phyloP scores from a whole-genome alignment of 2,113 vertebrate genomes.

The Microcebus griseorufus region DNA sequence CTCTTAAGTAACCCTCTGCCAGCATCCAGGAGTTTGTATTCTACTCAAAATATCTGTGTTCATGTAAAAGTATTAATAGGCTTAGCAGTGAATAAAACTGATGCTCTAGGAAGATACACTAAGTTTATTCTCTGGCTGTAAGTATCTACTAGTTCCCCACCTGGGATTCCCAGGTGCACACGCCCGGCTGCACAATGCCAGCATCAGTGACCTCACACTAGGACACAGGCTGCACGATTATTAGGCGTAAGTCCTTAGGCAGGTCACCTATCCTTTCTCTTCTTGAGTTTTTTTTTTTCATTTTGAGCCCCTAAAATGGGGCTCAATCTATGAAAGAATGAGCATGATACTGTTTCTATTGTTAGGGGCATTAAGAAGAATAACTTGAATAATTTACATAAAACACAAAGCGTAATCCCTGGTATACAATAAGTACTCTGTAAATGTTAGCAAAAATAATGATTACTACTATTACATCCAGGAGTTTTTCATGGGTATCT shows the following conservation, averaged over 20 bases:
- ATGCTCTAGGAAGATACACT: neutral
- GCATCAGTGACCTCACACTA: accelerated
- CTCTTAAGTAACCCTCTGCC: accelerated
- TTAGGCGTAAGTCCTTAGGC: accelerated
- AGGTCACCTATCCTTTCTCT: neutral
- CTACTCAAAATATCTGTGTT: neutral
- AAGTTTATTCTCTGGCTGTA: neutral
- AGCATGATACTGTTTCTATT: too few species aligned
- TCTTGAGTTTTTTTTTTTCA: neutral
- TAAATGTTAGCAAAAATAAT: neutral
- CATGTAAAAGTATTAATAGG: too few species aligned
- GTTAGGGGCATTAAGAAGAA: neutral
- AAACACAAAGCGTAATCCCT: neutral
- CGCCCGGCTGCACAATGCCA: neutral
- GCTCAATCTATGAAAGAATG: neutral
- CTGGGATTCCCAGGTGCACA: too few species aligned
- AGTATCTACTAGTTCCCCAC: accelerated
- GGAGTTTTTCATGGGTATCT: neutral
- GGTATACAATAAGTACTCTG: neutral
- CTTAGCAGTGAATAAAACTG: neutral
- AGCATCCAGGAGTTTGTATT: neutral
- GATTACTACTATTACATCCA: accelerated
- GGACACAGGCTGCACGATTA: neutral
- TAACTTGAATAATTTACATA: neutral
- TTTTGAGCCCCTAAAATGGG: too few species aligned